phyloP scores from a whole-genome alignment of 2,888 invertebrate genomes.

The Chrysolina haemoptera region DNA sequence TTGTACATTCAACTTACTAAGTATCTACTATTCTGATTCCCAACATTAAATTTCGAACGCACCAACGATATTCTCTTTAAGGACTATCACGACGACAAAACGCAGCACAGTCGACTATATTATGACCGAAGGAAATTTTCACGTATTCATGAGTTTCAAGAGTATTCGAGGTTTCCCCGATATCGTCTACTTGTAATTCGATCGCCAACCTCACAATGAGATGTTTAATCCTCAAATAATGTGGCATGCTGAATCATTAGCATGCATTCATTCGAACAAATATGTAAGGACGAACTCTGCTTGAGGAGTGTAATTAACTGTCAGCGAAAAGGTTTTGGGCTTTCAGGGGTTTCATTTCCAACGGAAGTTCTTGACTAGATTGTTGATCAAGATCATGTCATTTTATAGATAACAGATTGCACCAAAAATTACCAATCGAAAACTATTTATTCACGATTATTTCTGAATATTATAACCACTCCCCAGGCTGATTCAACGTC shows the following conservation, averaged over 20 bases:
- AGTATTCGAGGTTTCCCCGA: not conserved
- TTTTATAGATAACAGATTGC: not conserved
- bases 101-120: not conserved
- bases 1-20: too few species aligned
- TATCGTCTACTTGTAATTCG: conserved; percentile 39
- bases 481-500: too few species aligned
- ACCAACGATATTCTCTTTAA: not conserved
- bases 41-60: not conserved
- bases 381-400: not conserved
- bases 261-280: conserved; percentile 52
- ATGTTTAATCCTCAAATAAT: conserved; percentile 54
- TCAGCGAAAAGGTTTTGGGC: conserved; percentile 44
- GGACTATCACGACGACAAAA: not conserved
- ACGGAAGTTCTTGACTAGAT: not conserved
- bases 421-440: not conserved
- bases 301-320: conserved; percentile 25
- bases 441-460: not conserved
- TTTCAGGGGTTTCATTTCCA: conserved; percentile 15
- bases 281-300: conserved; percentile 26
- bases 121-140: not conserved
- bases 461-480: too few species aligned
- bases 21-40: not conserved
- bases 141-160: conserved; percentile 13
- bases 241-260: conserved; percentile 55
- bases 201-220: conserved; percentile 46